Evolutionary conservation across 2,113 vertebrate genomes (phyloP), one percentile per base, ranked within the genome.

Genomic region (Leptocoma aspasia): DNA sequence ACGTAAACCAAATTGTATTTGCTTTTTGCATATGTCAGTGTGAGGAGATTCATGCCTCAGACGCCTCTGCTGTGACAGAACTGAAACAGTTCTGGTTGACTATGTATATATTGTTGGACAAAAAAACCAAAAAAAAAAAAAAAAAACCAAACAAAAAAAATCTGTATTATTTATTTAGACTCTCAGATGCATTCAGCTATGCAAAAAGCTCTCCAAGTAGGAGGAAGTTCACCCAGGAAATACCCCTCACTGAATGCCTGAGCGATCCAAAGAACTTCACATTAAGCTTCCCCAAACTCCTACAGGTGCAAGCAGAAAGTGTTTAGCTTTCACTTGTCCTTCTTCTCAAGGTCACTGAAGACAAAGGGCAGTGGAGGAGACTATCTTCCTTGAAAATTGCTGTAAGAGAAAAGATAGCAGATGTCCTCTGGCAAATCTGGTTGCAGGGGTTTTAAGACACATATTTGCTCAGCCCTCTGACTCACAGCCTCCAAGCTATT

Each of bases 211-310:
- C 3, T 64, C 5, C 15, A 35, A 10, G 21, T 7, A n/a, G 11
- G 9, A 49, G 6, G 26, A 69, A 79, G 3, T 5, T 72, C 8
- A 65, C 10, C 2, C 23, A 69, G 9, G 19, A 79, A 75, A 60
- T 52, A 7, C 0, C 10, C 8, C 12, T n/a, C 21, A 15, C 2
- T 50, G 6, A 11, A 33, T 13, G 7, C 23, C 14, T 37, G 15
- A 64, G 37, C 27, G 7, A 33, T 5, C 6, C 20, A 26, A 6
- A 57, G 15, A 23, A 35, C 6, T 60, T 39, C 19, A 2, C 11
- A 26, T 15, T 75, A 54, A 80, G 15, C 5, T 70, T 83, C 18
- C 20, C 39, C 37, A 37, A 9, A 21, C 35, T 35, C 26, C 53
- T 49, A n/a, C 2, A 44, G 35, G 13, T 52, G 14, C 11, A 53